Base-by-base conservation (phyloP, 2,888 invertebrate genomes). In the Drosophila mettleri region DNA sequence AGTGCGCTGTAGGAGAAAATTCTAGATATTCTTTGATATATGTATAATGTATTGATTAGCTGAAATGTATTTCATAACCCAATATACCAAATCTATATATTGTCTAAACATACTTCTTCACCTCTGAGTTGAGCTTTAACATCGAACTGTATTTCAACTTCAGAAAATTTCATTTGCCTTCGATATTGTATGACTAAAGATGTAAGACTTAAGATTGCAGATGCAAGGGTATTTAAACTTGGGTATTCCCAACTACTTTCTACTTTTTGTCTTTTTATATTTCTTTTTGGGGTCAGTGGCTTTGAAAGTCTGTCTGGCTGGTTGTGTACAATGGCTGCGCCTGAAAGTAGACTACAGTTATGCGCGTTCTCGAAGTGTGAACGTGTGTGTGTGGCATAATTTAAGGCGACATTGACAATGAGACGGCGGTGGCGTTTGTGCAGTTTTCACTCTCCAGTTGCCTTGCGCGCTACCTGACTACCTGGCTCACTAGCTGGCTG, bases 381-480 rank as follows among this genome's bases (percentile, higher is more conserved):
- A 41, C 45, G 29, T 58, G 65, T 60, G 45, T 34, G 52, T 86
- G 63, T 66, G 79, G 78, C 86, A 86, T 86, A 84, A 84, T 86
- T 86, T 88, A 80, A 82, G 72, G 66, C 88, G 87, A 84, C 87
- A 88, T 89, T 87, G 87, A 79, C 87, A 86, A 82, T 88, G 89
- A 88, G 74, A 77, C 75, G 60, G 43, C 24, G 51, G 38, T 45
- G 33, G 12, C 14, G 46, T 8, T 24, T 43, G 31, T 53, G 46
- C 53, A 33, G 52, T 14, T 55, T 68, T 60, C 49, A 53, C 64
- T 69, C 38, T 53, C 39, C 18, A 53, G 27, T 45, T 49, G 14
- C 48, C n/a, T 31, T 10, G 4, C 22, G n/a, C 14, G 49, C 33
- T 36, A 24, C 7, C 54, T 73, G 62, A 49, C 60, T 48, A 45